Base-by-base conservation (phyloP, 2,888 invertebrate species). In the Tinea trinotella region DNA sequence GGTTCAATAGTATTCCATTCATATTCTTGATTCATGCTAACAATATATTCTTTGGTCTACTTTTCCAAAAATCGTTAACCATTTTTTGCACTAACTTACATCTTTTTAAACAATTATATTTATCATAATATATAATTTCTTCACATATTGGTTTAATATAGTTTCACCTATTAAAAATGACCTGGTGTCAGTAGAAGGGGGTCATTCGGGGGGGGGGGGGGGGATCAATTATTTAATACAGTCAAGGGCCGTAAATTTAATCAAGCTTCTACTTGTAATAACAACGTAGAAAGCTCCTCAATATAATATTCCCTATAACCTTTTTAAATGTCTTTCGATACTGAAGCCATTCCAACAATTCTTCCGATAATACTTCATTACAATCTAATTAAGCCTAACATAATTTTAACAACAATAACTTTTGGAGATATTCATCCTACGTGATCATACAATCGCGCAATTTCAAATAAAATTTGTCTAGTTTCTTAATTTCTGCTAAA, bases 401-500 rank as follows among this genome's bases (percentile, higher is more conserved):
- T 55, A 30, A 60, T 55, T 19, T 63, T 63, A 0, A 57, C 58
- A 12, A 2, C 40, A 20, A 60, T 49, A 18, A 61, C 55, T 7
- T 58, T 55, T 12, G 60, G 60, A 1, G 64, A 60, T 5, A 63
- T 58, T 62, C 63, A 64, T 1, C 63, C 63, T 3, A 66, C 40
- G 0, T 62, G 64, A 52, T 65, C 64, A 17, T 61, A 64, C 2
- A 65, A 17, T 52, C 56, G 57, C 0, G 63, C 61, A n/a, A 65
- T 58, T 13, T 61, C 60, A 1, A 62, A 60, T 1, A 63, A 20
- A 0, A 64, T 56, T 12, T 56, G 34, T 17, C 64, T 0, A 19
- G 22, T 7, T 55, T 18, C 2, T 54, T 56, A 0, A 13, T 0
- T 17, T 53, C 58, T 6, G 60, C 55, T 36, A 62, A 34, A 1